phyloP scores from a whole-genome alignment of 2,888 invertebrate species.

The Drosophila mayaguana region DNA sequence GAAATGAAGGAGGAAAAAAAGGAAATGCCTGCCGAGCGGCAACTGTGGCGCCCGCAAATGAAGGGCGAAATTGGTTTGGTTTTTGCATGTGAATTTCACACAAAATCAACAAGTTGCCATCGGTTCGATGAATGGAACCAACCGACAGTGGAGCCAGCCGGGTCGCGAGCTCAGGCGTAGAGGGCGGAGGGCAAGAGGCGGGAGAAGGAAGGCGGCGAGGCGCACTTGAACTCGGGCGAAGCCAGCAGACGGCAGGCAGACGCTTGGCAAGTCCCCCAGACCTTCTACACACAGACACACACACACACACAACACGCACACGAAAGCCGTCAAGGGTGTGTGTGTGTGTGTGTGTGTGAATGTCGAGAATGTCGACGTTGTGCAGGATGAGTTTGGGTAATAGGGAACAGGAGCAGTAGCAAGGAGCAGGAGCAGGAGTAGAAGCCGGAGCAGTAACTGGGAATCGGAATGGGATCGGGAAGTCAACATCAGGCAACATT shows the following conservation, averaged over 20 bases:
- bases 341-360: constrained; percentile 48
- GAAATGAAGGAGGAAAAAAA: constrained; percentile 12
- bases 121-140: constrained; percentile 72
- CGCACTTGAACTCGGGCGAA: constrained; percentile 70
- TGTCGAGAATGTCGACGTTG: constrained; percentile 33
- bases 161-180: constrained; percentile 6
- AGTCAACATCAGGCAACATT: constrained; percentile 52
- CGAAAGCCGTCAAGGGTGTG: constrained; percentile 30
- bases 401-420: constrained; percentile 9
- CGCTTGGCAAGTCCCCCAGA: constrained; percentile 54
- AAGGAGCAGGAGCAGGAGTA: neutral
- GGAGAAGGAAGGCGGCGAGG: constrained; percentile 17
- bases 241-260: constrained; percentile 75
- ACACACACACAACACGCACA: constrained; percentile 49
- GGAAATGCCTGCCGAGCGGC: constrained; percentile 40
- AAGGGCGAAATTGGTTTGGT: constrained; percentile 80
- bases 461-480: constrained; percentile 14
- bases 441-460: constrained; percentile 4
- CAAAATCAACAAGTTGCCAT: constrained; percentile 83
- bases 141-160: constrained; percentile 15
- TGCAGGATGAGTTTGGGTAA: constrained; percentile 20
- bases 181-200: constrained; percentile 25
- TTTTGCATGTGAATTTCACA: constrained; percentile 78
- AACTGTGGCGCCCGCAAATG: constrained; percentile 67
- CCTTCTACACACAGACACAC: constrained; percentile 12